Conservation (phyloP, 2,888 invertebrate genomes). For the Eueremaeus valkanovi region DNA sequence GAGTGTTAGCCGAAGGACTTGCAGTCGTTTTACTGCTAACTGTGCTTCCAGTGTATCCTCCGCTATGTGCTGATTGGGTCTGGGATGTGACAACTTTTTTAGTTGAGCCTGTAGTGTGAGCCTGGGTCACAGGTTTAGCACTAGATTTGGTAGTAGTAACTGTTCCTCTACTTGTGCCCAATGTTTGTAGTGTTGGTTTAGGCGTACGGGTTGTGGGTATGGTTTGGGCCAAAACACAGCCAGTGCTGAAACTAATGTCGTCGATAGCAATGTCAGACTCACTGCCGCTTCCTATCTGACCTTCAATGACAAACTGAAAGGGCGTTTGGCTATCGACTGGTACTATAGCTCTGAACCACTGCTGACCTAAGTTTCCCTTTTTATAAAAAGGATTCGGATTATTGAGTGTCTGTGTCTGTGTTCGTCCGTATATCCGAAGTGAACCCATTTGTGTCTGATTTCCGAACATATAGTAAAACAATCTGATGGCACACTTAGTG, state of each 20-base stretch:
- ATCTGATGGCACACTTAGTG: not conserved
- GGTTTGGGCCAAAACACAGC: not conserved
- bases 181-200: no score
- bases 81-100: no score
- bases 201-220: not conserved
- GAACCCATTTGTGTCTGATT: not conserved
- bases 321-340: not conserved
- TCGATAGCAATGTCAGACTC: constrained; percentile 31
- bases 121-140: no score
- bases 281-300: not conserved
- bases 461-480: constrained; percentile 31
- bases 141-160: no score
- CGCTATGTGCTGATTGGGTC: no score
- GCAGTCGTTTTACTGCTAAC: no score
- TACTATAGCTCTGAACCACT: not conserved
- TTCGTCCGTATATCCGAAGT: not conserved
- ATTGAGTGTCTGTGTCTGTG: not conserved
- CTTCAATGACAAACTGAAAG: constrained; percentile 38
- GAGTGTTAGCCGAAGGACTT: no score
- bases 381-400: not conserved
- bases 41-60: no score
- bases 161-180: no score
- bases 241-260: constrained; percentile 17
- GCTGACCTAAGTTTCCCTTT: not conserved
- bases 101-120: no score